Base-by-base conservation (phyloP, 2,888 invertebrate species). In the Dromius quadrimaculatus region DNA sequence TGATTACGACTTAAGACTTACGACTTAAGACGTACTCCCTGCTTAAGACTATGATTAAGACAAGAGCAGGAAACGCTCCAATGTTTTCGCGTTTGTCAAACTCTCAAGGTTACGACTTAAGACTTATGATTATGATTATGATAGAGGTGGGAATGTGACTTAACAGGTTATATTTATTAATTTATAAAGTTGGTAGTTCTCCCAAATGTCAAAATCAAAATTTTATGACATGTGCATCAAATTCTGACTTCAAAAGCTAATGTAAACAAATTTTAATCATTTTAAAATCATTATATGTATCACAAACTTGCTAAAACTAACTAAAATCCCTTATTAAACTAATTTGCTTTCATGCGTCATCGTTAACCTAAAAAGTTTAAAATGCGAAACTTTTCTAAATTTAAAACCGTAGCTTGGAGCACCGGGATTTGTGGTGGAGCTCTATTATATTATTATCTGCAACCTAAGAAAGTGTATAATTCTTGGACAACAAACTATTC, bases 401-500 rank as follows among this genome's bases (percentile, higher is more conserved):
- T 88, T 62, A 84, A 87, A 75, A 88, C 87, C 81, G 81, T 81
- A 8, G 77, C 88, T 20, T 75, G 90, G 65, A 87, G 88, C 71
- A 82, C 89, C 73, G 89, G 91, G 19, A 87, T 90, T 2, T 84
- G 89, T 38, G 87, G 90, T 69, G 91, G 92, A 32, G 84, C 89
- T 8, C 84, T 87, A 0, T 84, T 89, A 0, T 89, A 87, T 80
- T 89, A 89, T 78, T 85, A 87, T 64, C 83, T 83, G 74, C 74
- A 77, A 5, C 79, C 79, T 62, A 82, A 74, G 15, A 74, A 78
- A 50, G 90, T 87, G 0, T 81, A 85, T 38, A 87, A 87, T 75
- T 89, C 91, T 0, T 91, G 91, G 91, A 92, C 91, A 0, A 89
- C 89, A 3, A 88, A 88, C 81, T 87, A 85, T 74, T 83, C 83